These are phyloP conservation scores for Pseudorectes ferrugineus DNA, from an alignment of 2,113 vertebrate species.

Conservation along the genomic window DNA sequence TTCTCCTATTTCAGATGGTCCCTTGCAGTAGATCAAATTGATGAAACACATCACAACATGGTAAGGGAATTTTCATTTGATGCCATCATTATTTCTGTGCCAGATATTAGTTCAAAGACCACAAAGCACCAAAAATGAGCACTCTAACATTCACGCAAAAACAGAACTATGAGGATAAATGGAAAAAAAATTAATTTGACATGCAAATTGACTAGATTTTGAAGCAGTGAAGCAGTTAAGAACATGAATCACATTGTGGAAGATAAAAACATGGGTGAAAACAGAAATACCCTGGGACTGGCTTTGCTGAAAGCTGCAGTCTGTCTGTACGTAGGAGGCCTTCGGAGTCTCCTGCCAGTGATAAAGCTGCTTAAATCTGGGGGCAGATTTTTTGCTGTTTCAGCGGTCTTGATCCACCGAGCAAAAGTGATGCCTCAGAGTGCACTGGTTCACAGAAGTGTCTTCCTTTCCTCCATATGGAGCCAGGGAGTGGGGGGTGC, in stretches of 20 bases:
- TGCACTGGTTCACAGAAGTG: background rate
- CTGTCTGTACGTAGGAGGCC: background rate
- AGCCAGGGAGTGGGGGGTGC: background rate
- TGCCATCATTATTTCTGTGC: background rate
- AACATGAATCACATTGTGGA: background rate
- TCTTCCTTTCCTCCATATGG: background rate
- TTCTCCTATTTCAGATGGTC: background rate
- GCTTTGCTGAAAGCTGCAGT: background rate
- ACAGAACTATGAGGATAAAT: background rate
- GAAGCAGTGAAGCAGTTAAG: background rate
- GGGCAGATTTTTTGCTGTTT: conserved; percentile 25
- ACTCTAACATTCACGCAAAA: background rate
- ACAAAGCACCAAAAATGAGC: background rate
- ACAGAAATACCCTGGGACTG: background rate
- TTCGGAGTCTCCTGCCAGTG: background rate
- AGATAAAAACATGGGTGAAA: background rate
- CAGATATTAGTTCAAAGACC: background rate
- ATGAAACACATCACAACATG: background rate
- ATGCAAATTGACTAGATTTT: background rate
- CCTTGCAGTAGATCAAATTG: background rate
- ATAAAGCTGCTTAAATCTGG: background rate
- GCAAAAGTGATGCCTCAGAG: background rate
- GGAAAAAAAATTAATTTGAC: background rate
- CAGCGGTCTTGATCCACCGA: background rate
- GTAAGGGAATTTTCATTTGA: background rate